Evolutionary conservation across 2,888 invertebrate species (phyloP).

Genomic region (Philhelius pedissequus): DNA sequence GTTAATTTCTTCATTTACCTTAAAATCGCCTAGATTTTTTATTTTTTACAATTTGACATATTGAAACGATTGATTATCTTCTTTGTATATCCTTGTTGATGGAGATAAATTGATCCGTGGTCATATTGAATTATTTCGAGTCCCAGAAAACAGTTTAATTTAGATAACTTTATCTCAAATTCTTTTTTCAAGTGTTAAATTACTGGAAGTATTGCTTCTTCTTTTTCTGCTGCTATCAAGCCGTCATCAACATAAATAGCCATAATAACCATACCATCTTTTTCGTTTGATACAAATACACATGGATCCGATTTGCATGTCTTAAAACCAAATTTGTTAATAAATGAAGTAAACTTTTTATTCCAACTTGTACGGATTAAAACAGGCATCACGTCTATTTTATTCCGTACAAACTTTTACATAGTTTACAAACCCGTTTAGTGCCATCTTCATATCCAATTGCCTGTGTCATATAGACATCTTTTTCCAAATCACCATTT

Average conservation of each 20-base stretch:
- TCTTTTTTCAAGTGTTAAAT: no score
- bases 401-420: neutral
- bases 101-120: neutral
- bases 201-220: no score
- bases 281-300: no score
- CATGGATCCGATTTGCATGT: no score
- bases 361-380: no score
- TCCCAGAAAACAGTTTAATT: neutral
- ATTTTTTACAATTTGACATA: neutral
- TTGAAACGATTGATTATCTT: neutral
- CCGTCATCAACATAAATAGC: no score
- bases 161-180: no score
- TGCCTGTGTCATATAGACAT: neutral
- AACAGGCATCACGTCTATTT: neutral
- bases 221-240: no score
- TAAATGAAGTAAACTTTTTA: neutral
- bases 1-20: neutral
- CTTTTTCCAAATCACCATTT: neutral
- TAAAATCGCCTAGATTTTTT: neutral
- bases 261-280: no score
- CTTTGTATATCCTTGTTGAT: neutral
- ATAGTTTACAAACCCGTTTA: neutral
- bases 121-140: neutral
- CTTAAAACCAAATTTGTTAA: no score
- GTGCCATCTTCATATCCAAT: neutral